A percentile compares a stretch with the other conserved stretches of the same genome.
These are phyloP conservation scores for Todiramphus saurophagus DNA, from an alignment of 2,113 vertebrate genomes.

Conservation along the genomic window DNA sequence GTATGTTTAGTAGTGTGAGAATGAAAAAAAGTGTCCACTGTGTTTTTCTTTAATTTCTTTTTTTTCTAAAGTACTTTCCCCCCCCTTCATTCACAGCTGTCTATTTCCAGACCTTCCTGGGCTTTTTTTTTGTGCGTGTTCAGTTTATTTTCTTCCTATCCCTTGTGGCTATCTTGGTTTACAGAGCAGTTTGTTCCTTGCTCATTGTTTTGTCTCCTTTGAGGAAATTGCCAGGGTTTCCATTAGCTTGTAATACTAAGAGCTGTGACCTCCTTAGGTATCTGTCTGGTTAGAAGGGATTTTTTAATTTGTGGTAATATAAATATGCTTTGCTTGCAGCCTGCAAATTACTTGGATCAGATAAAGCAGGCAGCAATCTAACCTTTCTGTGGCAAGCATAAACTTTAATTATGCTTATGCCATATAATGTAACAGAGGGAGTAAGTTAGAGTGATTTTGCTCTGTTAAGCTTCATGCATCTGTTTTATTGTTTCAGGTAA, in stretches of 20 bases:
- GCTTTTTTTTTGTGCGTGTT: background rate
- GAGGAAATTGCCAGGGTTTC: conserved; percentile 45
- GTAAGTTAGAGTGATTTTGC: background rate
- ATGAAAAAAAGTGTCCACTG: background rate
- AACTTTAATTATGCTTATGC: background rate
- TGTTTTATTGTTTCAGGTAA: background rate
- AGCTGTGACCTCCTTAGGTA: background rate
- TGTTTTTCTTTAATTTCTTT: background rate
- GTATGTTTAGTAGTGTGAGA: background rate
- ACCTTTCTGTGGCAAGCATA: background rate
- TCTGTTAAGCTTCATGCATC: background rate
- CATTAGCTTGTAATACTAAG: conserved; percentile 29
- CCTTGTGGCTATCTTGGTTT: conserved; percentile 23
- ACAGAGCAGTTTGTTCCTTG: conserved; percentile 12
- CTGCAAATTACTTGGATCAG: background rate
- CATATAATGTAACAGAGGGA: background rate
- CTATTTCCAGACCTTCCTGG: background rate
- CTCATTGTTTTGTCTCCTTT: conserved; percentile 35
- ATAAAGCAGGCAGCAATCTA: background rate
- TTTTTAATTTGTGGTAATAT: conserved; percentile 37
- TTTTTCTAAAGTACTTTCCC: background rate
- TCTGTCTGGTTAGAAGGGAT: conserved; percentile 23
- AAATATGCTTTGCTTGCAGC: conserved; percentile 32
- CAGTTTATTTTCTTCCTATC: conserved; percentile 6
- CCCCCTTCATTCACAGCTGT: background rate